A percentile compares a stretch with the other conserved stretches of the same genome.
phyloP scores from a whole-genome alignment of 2,113 vertebrate species.

The Synodontis membranacea region DNA sequence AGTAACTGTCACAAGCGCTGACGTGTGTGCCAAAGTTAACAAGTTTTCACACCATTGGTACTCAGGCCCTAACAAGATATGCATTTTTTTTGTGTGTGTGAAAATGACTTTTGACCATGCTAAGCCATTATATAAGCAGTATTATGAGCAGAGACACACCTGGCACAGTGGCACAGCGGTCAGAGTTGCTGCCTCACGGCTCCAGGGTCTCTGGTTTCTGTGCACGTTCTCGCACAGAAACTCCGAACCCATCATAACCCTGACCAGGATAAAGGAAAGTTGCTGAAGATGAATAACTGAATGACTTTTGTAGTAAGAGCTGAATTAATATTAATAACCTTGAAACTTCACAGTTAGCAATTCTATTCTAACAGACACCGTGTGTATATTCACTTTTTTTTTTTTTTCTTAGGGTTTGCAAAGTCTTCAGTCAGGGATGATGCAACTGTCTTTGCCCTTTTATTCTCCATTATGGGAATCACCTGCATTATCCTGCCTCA shows the following conservation, averaged over 20 bases:
- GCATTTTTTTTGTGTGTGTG: background rate
- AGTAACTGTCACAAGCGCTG: no score
- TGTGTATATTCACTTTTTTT: background rate
- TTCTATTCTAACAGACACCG: background rate
- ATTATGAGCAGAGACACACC: background rate
- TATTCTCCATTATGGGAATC: constrained; percentile 47
- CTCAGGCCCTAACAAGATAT: no score
- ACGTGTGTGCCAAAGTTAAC: no score
- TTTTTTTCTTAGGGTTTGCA: background rate
- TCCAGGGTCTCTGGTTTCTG: background rate
- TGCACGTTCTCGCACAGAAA: background rate
- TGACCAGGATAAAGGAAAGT: background rate
- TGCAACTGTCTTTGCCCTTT: constrained; percentile 23
- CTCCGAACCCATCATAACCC: background rate
- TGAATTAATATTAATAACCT: background rate
- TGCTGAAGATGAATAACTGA: background rate
- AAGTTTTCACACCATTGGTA: no score
- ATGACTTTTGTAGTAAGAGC: background rate
- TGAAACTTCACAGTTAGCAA: background rate
- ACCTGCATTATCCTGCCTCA: constrained; percentile 51
- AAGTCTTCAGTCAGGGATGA: background rate
- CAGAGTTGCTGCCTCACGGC: background rate
- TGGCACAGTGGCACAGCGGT: background rate
- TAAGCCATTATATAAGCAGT: background rate
- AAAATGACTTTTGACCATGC: background rate